Evolutionary conservation across 2,797 vertebrate genomes (phyloP).

Genomic region (Hapalemur alaotrensis): DNA sequence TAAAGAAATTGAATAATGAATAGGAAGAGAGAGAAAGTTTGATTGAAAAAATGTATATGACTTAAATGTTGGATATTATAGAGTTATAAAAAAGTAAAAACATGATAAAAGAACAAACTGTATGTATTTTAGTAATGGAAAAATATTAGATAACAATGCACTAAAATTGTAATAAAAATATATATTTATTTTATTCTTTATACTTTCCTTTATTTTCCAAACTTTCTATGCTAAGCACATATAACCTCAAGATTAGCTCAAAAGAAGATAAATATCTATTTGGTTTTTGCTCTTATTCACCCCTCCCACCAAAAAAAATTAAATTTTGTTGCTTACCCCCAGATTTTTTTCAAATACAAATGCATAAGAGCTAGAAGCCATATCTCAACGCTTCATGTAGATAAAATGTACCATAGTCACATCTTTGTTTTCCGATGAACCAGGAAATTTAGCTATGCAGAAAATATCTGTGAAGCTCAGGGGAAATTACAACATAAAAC

Average conservation of each 20-base stretch:
- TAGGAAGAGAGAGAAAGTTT: background rate
- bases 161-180: slow-evolving; percentile 17
- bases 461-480: background rate
- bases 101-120: slow-evolving; percentile 1
- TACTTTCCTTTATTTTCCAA: slow-evolving; percentile 12
- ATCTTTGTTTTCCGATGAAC: background rate
- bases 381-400: background rate
- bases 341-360: slow-evolving; percentile 8
- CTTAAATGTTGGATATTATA: background rate
- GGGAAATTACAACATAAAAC: background rate
- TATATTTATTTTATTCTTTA: background rate
- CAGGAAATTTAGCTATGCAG: background rate
- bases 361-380: background rate
- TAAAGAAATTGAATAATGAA: slow-evolving; percentile 45
- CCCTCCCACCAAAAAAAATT: background rate
- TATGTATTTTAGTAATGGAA: background rate
- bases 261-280: background rate
- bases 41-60: background rate
- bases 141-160: background rate
- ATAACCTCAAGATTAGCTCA: background rate
- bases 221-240: background rate
- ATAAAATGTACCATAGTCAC: background rate
- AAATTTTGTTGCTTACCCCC: background rate
- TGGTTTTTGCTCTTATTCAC: background rate
- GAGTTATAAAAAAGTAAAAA: slow-evolving; percentile 45